Evolutionary conservation across 2,113 vertebrate genomes (phyloP).

Genomic region (Geothlypis trichas): DNA sequence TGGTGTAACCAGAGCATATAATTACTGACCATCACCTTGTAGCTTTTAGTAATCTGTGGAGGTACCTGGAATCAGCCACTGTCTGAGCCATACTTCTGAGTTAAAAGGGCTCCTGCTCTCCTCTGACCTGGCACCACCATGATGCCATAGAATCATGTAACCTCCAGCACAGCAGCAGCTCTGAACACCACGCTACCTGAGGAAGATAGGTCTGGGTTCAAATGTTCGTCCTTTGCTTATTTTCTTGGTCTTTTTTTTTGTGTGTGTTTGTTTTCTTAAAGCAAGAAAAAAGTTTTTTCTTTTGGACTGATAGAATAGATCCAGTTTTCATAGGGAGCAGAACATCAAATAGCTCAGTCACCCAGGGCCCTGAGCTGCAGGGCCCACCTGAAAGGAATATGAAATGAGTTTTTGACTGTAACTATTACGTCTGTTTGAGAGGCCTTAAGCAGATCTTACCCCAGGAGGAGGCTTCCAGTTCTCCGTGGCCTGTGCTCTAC

Average conservation of each 20-base stretch:
- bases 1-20: background rate
- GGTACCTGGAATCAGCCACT: background rate
- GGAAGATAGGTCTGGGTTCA: background rate
- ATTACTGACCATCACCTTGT: background rate
- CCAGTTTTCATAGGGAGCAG: background rate
- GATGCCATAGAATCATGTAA: background rate
- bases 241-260: background rate
- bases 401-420: background rate
- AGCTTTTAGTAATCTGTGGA: background rate
- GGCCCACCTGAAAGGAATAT: background rate
- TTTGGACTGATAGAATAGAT: background rate
- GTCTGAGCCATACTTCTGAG: background rate
- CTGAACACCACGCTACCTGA: background rate
- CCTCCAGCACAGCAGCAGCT: background rate
- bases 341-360: background rate
- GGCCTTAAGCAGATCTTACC: background rate
- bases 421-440: background rate
- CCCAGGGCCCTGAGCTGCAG: background rate
- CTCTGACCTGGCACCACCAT: background rate
- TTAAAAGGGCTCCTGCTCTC: background rate
- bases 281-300: background rate
- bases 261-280: background rate
- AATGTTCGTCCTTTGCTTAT: background rate
- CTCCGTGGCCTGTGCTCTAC: fast-evolving
- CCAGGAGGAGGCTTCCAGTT: background rate